phyloP scores from a whole-genome alignment of 2,113 vertebrate species.

The Guaruba guarouba region DNA sequence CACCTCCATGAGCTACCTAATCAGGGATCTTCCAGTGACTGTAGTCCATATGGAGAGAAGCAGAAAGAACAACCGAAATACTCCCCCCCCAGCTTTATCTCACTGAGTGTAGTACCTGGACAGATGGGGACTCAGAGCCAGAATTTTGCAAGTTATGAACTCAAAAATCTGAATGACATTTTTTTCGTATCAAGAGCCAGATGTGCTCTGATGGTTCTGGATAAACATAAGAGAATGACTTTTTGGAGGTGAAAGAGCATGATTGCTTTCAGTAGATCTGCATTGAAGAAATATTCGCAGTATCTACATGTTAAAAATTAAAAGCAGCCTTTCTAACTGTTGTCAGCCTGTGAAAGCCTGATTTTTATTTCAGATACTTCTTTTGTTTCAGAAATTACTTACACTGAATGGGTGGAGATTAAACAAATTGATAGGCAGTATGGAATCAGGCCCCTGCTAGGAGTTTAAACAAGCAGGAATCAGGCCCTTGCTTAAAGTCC shows the following conservation, averaged over 20 bases:
- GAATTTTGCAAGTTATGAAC: neutral
- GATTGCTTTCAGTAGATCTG: neutral
- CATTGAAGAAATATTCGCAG: neutral
- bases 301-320: neutral
- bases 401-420: neutral
- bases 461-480: neutral
- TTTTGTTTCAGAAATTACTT: neutral
- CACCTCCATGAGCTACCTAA: neutral
- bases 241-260: neutral
- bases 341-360: neutral
- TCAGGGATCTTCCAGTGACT: neutral
- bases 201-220: neutral
- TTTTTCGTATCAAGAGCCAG: neutral
- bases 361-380: neutral
- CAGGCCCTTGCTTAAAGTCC: neutral
- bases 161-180: accelerated
- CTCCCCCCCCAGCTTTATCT: neutral
- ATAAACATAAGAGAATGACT: neutral
- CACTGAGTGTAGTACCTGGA: neutral
- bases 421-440: neutral
- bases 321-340: neutral
- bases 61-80: neutral
- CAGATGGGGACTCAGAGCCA: accelerated
- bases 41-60: accelerated
- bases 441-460: neutral